These are phyloP conservation scores for Cabera pusaria DNA, from an alignment of 2,888 invertebrate species.

Conservation along the genomic window DNA sequence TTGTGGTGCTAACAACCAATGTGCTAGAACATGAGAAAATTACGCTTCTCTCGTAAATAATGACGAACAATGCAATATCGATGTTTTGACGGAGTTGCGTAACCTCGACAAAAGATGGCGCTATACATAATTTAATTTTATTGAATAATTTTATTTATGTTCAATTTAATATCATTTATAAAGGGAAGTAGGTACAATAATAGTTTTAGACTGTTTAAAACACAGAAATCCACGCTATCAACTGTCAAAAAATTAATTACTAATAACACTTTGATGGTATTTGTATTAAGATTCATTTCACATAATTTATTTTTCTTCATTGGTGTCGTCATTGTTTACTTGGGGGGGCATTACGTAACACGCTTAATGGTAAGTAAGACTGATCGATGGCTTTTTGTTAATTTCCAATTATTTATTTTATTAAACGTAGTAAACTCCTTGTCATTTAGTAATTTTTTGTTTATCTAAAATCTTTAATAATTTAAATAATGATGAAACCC, in stretches of 20 bases:
- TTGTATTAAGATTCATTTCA: too few relatives aligned
- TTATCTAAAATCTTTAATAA: constrained; percentile 59
- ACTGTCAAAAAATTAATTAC: too few relatives aligned
- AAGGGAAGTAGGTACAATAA: too few relatives aligned
- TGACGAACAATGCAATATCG: constrained; percentile 11
- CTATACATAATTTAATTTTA: neutral
- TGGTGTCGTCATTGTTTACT: constrained; percentile 38
- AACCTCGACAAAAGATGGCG: constrained; percentile 10
- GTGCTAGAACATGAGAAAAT: constrained; percentile 19
- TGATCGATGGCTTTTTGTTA: constrained; percentile 44
- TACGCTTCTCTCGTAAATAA: constrained; percentile 26
- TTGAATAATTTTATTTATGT: too few relatives aligned
- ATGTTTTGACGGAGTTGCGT: neutral
- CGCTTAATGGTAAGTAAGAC: constrained; percentile 63
- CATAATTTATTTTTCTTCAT: too few relatives aligned
- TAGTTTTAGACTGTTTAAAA: too few relatives aligned
- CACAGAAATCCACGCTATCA: too few relatives aligned
- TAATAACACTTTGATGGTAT: too few relatives aligned
- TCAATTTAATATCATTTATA: too few relatives aligned
- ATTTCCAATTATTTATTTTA: neutral
- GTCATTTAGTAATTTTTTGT: too few relatives aligned
- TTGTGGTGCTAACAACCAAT: constrained; percentile 27
- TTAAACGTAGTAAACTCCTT: too few relatives aligned
- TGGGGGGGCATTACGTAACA: constrained; percentile 39
- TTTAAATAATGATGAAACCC: constrained; percentile 66